Conservation (phyloP, 2,113 vertebrate species). For the Stegostoma tigrinum region DNA sequence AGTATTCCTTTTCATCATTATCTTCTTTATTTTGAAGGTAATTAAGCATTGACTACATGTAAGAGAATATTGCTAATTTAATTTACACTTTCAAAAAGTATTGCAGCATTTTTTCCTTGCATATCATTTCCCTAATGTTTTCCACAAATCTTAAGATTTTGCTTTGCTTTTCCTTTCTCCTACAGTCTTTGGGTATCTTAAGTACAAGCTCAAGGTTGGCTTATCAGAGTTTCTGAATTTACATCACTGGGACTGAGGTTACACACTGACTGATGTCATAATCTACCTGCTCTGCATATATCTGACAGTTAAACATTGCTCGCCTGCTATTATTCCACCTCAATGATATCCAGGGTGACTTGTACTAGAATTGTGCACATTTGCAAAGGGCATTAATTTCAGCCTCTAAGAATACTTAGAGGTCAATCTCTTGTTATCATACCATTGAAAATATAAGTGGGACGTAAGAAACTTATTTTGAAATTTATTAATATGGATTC, state of each 20-base stretch:
- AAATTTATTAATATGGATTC: background rate
- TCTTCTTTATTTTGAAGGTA: background rate
- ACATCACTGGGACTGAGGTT: background rate
- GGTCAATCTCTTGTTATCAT: too few relatives aligned
- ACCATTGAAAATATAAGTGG: background rate
- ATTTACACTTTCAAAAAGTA: background rate
- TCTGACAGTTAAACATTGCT: too few relatives aligned
- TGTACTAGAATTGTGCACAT: too few relatives aligned
- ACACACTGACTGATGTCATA: too few relatives aligned
- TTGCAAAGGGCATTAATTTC: too few relatives aligned
- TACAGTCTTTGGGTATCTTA: background rate
- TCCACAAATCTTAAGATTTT: background rate
- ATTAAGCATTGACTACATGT: background rate
- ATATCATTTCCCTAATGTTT: background rate
- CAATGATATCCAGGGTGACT: too few relatives aligned
- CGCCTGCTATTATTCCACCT: too few relatives aligned
- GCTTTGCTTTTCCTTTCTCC: background rate
- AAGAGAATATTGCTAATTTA: background rate
- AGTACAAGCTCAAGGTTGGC: background rate
- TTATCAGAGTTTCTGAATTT: background rate
- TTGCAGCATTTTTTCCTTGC: background rate
- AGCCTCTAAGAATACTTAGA: too few relatives aligned
- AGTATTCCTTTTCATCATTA: background rate
- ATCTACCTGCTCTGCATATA: too few relatives aligned
- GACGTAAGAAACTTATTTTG: background rate